These are phyloP conservation scores for Xylocopa sonorina DNA, from an alignment of 1,140 invertebrate genomes.

Conservation along the genomic window DNA sequence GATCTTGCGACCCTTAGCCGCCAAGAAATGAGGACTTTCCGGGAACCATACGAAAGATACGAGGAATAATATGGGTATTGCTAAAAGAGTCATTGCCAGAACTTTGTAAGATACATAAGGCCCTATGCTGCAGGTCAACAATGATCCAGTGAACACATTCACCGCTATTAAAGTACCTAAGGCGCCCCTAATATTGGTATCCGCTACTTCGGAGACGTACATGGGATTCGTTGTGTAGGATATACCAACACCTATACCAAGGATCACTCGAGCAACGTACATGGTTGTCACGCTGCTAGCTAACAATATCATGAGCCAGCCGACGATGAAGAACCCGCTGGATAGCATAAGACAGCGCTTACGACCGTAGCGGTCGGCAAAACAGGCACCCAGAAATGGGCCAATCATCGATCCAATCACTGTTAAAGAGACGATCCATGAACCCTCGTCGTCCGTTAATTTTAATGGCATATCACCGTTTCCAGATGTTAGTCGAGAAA, in stretches of 20 bases:
- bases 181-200: slow-evolving; percentile 86
- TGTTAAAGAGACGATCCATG: slow-evolving; percentile 78
- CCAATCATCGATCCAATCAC: slow-evolving; percentile 81
- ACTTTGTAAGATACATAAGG: slow-evolving; percentile 84
- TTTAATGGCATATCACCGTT: slow-evolving; percentile 67
- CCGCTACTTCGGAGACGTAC: slow-evolving; percentile 87
- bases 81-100: slow-evolving; percentile 82
- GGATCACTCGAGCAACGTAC: slow-evolving; percentile 83
- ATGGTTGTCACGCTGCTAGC: slow-evolving; percentile 81
- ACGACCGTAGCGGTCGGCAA: slow-evolving; percentile 85
- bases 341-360: slow-evolving; percentile 86
- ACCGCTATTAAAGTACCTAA: slow-evolving; percentile 88
- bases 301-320: slow-evolving; percentile 86
- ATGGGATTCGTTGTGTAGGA: slow-evolving; percentile 88
- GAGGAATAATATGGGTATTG: slow-evolving; percentile 84
- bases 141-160: slow-evolving; percentile 85
- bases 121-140: slow-evolving; percentile 87
- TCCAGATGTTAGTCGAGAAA: slow-evolving; percentile 65
- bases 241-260: slow-evolving; percentile 87
- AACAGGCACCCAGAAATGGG: slow-evolving; percentile 78
- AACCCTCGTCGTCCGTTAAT: slow-evolving; percentile 73
- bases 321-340: slow-evolving; percentile 85
- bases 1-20: slow-evolving; percentile 82
- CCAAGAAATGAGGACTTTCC: slow-evolving; percentile 89
- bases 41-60: slow-evolving; percentile 87